Percentiles rank a stretch among this genome's conserved stretches.
phyloP scores from a whole-genome alignment of 2,113 vertebrate species.

The Callionymus lyra region DNA sequence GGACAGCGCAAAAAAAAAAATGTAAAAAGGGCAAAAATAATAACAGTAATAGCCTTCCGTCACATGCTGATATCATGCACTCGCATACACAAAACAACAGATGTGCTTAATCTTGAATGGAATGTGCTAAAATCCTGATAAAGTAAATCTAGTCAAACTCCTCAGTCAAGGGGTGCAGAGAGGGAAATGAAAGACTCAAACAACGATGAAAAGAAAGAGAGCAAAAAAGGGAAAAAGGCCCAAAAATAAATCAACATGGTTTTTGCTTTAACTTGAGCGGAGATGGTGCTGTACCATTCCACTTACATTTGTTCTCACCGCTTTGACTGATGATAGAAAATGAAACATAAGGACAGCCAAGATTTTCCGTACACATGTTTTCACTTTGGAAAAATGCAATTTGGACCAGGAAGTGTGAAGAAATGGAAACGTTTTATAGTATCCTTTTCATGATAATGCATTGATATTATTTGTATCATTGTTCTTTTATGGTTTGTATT shows the following conservation, averaged over 20 bases:
- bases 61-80: slow-evolving; percentile 14
- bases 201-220: slow-evolving; percentile 12
- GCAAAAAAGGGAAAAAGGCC: slow-evolving; percentile 3
- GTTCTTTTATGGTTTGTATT: too few species aligned
- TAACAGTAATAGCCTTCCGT: slow-evolving; percentile 7
- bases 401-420: too few species aligned
- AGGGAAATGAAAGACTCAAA: slow-evolving; percentile 26
- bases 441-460: too few species aligned
- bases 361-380: too few species aligned
- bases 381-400: too few species aligned
- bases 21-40: slow-evolving; percentile 2
- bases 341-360: too few species aligned
- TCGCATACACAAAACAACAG: slow-evolving; percentile 35
- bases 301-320: too few species aligned
- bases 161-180: slow-evolving; percentile 27
- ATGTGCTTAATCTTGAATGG: slow-evolving; percentile 44
- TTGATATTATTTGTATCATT: too few species aligned
- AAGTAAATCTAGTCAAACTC: slow-evolving; percentile 22
- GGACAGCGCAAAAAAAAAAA: background rate
- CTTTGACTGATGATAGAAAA: too few species aligned
- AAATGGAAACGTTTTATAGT: too few species aligned
- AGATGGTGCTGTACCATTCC: too few species aligned
- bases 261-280: background rate
- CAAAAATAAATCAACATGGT: background rate
- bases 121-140: slow-evolving; percentile 49